phyloP scores from a whole-genome alignment of 2,888 invertebrate genomes.

The Idaea aversata region DNA sequence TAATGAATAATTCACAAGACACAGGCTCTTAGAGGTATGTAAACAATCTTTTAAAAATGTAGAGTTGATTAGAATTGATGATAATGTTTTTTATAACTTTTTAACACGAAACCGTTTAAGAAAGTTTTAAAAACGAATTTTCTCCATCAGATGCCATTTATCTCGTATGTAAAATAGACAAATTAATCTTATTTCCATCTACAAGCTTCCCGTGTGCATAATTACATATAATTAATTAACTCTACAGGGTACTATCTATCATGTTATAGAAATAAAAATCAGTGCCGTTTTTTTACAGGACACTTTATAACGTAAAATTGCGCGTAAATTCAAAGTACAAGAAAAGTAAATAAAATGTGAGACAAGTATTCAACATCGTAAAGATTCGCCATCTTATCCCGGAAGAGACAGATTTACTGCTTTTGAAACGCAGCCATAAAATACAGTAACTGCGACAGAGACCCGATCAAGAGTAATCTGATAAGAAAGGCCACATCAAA shows the following conservation, averaged over 20 bases:
- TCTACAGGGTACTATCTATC: neutral
- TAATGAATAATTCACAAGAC: slow-evolving; percentile 29
- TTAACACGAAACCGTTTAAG: neutral
- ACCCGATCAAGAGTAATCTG: slow-evolving; percentile 37
- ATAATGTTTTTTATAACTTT: neutral
- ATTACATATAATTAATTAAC: neutral
- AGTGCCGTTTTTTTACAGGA: neutral
- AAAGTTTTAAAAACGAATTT: neutral
- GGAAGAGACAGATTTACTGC: slow-evolving; percentile 21
- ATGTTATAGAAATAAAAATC: neutral
- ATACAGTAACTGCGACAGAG: slow-evolving; percentile 19
- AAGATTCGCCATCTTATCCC: slow-evolving; percentile 9
- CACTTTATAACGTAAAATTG: neutral
- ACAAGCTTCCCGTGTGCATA: neutral
- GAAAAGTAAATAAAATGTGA: neutral
- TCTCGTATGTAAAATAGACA: neutral
- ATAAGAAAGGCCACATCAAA: slow-evolving; percentile 42
- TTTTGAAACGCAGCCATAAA: slow-evolving; percentile 22
- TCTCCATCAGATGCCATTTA: neutral
- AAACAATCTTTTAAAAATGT: neutral
- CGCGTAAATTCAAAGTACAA: neutral
- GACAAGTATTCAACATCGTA: neutral
- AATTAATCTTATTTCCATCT: neutral
- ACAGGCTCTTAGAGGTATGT: neutral
- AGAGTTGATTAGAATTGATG: neutral